Conservation (phyloP, 2,113 vertebrate species). For the Rafetus swinhoei region DNA sequence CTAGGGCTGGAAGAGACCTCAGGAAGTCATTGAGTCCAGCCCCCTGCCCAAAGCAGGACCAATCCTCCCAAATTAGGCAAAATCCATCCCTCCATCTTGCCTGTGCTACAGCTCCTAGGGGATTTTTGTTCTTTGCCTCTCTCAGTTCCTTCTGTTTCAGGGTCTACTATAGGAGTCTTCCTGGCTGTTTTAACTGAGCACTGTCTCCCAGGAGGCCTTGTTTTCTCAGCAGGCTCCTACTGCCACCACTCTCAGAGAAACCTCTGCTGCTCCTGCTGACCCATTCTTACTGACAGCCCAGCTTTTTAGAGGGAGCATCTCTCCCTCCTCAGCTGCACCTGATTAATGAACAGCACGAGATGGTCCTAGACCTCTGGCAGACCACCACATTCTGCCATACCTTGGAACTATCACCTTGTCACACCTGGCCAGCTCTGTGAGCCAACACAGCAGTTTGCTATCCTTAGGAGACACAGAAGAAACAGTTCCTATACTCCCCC, state of each 20-base stretch:
- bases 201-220: too few species aligned
- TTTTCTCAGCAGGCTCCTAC: too few species aligned
- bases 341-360: too few species aligned
- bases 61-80: not conserved
- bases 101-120: too few species aligned
- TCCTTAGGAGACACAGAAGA: not conserved
- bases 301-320: not conserved
- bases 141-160: not conserved
- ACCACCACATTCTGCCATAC: not conserved
- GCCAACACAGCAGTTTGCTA: not conserved
- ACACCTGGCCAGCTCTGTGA: not conserved
- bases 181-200: not conserved
- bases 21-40: too few species aligned
- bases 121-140: not conserved
- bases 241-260: too few species aligned
- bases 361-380: not conserved
- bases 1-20: too few species aligned
- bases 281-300: not conserved
- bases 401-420: not conserved
- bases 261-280: not conserved
- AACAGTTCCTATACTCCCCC: not conserved
- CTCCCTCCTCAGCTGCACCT: too few species aligned
- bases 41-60: too few species aligned
- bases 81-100: not conserved
- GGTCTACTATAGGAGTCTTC: not conserved